These are phyloP conservation scores for Pseudois nayaur DNA, from an alignment of 2,113 vertebrate species.

Conservation along the genomic window DNA sequence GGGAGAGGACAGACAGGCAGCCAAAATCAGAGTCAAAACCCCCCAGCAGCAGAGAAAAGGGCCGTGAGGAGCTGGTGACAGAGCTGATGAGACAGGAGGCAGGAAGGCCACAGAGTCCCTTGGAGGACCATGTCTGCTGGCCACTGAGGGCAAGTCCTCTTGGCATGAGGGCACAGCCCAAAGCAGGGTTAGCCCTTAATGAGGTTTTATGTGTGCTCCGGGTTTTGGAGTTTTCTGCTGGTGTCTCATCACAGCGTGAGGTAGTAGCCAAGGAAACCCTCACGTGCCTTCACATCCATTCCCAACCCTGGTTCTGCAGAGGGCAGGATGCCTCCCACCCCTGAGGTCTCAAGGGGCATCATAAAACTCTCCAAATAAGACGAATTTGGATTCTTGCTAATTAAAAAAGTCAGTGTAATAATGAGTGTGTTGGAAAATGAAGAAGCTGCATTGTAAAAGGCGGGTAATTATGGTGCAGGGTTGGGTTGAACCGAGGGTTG, in stretches of 20 bases:
- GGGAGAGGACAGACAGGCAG: background rate
- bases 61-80: background rate
- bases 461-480: background rate
- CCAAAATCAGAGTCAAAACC: slow-evolving; percentile 14
- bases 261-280: background rate
- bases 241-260: background rate
- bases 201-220: background rate
- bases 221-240: background rate
- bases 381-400: background rate
- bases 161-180: background rate
- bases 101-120: background rate
- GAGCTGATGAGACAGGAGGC: background rate
- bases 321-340: background rate
- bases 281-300: background rate
- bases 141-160: background rate
- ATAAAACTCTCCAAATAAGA: background rate
- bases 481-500: background rate
- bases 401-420: background rate
- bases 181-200: background rate
- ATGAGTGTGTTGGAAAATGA: background rate
- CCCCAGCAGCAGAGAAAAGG: slow-evolving; percentile 29
- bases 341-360: background rate
- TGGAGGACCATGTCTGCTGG: background rate
- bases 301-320: background rate
- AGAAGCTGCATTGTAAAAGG: background rate